A percentile compares a stretch with the other conserved stretches of the same genome.
These are phyloP conservation scores for Diachasma alloeum DNA, from an alignment of 1,140 invertebrate species.

Conservation along the genomic window DNA sequence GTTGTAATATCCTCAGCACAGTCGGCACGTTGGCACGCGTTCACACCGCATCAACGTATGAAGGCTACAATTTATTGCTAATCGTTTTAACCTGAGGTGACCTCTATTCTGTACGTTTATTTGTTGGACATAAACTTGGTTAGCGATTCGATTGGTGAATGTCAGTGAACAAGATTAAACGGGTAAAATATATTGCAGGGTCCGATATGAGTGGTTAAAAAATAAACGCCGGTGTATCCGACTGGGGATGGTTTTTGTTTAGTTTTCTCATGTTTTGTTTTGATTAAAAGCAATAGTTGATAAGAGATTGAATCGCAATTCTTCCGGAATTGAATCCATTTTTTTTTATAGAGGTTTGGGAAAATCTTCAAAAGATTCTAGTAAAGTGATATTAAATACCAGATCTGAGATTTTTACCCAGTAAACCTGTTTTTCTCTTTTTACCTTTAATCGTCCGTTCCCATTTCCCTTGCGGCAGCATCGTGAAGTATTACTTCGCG, in stretches of 20 bases:
- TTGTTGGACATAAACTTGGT: neutral
- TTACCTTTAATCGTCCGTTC: too few relatives aligned
- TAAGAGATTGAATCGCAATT: neutral
- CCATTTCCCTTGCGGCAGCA: too few relatives aligned
- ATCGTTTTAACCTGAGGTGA: constrained; percentile 27
- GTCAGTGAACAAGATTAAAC: neutral
- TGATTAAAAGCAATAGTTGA: neutral
- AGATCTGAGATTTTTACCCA: too few relatives aligned
- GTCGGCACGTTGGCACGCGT: constrained; percentile 19
- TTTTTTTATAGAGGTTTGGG: too few relatives aligned
- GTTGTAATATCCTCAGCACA: constrained; percentile 13
- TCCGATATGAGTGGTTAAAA: neutral
- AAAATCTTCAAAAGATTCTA: too few relatives aligned
- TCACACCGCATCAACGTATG: constrained; percentile 25
- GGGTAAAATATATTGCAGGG: neutral
- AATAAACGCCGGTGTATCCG: too few relatives aligned
- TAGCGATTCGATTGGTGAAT: neutral
- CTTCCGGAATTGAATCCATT: neutral
- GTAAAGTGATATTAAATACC: too few relatives aligned
- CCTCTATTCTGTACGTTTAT: neutral
- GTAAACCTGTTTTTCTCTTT: too few relatives aligned
- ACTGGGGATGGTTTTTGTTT: neutral
- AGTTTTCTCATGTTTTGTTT: neutral
- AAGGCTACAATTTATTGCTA: constrained; percentile 34
- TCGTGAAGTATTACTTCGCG: too few relatives aligned